phyloP scores from a whole-genome alignment of 2,113 vertebrate genomes.

The Apteryx owenii region DNA sequence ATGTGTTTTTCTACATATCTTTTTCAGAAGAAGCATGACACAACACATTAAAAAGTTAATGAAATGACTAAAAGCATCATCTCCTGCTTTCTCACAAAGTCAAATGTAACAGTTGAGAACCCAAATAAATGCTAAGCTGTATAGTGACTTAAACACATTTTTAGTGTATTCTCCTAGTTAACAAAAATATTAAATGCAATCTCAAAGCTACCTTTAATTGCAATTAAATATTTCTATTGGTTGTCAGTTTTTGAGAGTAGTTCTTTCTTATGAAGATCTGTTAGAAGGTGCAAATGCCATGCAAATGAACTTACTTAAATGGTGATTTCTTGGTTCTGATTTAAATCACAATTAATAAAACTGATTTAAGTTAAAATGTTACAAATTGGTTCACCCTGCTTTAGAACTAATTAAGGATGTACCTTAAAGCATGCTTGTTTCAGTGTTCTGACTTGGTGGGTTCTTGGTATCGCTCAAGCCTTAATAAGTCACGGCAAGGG shows the following conservation, averaged over 20 bases:
- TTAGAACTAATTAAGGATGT: slow-evolving; percentile 25
- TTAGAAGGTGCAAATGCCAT: not conserved
- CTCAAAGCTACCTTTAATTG: not conserved
- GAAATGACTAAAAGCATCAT: not conserved
- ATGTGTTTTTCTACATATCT: not conserved
- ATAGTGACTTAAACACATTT: not conserved
- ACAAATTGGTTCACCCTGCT: not conserved
- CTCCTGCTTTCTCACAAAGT: not conserved
- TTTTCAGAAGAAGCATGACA: slow-evolving; percentile 4
- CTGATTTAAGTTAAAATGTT: not conserved
- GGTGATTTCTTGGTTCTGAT: not conserved
- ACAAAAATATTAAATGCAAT: not conserved
- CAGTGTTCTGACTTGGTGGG: not conserved
- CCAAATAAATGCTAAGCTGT: not conserved
- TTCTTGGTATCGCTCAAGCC: not conserved
- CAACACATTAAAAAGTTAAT: not conserved
- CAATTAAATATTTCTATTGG: not conserved
- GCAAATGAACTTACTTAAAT: slow-evolving; percentile 8
- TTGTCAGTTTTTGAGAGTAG: not conserved
- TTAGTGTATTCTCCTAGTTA: not conserved
- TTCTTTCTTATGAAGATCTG: not conserved
- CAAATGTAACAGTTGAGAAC: not conserved
- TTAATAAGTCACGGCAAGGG: slow-evolving; percentile 28
- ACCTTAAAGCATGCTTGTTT: not conserved
- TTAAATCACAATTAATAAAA: slow-evolving; percentile 28